These are phyloP conservation scores for Nasonia oneida DNA, from an alignment of 2,888 invertebrate species.

Conservation along the genomic window DNA sequence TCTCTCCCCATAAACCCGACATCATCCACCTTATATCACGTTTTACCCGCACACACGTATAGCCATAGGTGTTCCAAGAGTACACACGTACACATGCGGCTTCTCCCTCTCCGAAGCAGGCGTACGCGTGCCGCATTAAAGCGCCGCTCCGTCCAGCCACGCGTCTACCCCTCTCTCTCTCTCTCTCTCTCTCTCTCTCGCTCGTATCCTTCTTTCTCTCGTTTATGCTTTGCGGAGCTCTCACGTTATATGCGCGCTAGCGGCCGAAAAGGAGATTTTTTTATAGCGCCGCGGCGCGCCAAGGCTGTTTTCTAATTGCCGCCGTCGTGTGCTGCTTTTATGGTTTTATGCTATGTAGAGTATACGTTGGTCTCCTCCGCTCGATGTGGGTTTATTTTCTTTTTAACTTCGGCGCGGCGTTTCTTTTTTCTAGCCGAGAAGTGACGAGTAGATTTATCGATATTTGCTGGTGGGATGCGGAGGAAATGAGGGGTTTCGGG, in stretches of 20 bases:
- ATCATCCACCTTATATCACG: slow-evolving; percentile 25
- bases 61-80: not conserved
- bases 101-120: slow-evolving; percentile 35
- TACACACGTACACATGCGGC: not conserved
- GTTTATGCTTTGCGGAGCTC: no score
- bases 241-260: not conserved
- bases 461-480: not conserved
- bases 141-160: slow-evolving; percentile 51
- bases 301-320: slow-evolving; percentile 58
- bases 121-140: slow-evolving; percentile 62
- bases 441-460: slow-evolving; percentile 59
- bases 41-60: slow-evolving; percentile 7
- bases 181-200: not conserved
- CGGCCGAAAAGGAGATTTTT: slow-evolving; percentile 37
- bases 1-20: not conserved
- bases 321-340: slow-evolving; percentile 34
- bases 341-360: not conserved
- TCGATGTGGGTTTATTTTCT: not conserved
- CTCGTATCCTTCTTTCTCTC: not conserved
- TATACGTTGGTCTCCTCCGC: not conserved
- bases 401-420: not conserved
- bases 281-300: slow-evolving; percentile 15
- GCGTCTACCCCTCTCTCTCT: slow-evolving; percentile 25
- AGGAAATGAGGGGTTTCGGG: slow-evolving; percentile 12
- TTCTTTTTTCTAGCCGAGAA: slow-evolving; percentile 30